Evolutionary conservation across 1,140 invertebrate genomes (phyloP).

Genomic region (Mya arenaria): DNA sequence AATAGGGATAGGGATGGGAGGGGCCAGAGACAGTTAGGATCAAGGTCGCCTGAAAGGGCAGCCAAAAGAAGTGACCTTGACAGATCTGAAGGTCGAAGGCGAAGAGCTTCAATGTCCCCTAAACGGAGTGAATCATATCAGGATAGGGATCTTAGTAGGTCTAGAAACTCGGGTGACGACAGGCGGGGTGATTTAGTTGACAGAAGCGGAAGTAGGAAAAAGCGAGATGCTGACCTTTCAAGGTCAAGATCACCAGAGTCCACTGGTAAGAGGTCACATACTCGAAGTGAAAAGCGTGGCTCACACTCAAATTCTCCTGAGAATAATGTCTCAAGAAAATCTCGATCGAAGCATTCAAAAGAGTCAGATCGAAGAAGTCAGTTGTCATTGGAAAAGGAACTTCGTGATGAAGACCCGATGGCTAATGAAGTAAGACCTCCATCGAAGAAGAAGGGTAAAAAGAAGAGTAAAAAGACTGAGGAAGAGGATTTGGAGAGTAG

Average conservation of each 20-base stretch:
- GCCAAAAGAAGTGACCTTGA: too few relatives aligned
- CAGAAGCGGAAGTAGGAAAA: too few relatives aligned
- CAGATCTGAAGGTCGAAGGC: too few relatives aligned
- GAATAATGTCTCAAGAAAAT: conserved; percentile 5
- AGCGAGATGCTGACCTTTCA: too few relatives aligned
- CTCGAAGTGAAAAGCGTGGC: not conserved
- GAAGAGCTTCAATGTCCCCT: too few relatives aligned
- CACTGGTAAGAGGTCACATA: not conserved
- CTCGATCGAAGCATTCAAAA: not conserved
- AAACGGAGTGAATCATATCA: too few relatives aligned
- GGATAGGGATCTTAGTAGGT: too few relatives aligned
- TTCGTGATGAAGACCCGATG: not conserved
- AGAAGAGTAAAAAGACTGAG: conserved; percentile 8
- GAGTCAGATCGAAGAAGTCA: not conserved
- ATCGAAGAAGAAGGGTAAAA: conserved; percentile 32
- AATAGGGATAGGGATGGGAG: too few relatives aligned
- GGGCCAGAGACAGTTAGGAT: too few relatives aligned
- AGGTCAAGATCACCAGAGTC: not conserved
- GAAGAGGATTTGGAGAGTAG: conserved; percentile 36
- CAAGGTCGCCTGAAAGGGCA: too few relatives aligned
- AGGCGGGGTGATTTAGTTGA: too few relatives aligned
- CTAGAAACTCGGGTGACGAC: too few relatives aligned
- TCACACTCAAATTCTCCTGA: not conserved
- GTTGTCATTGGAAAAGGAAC: not conserved
- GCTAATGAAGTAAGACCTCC: not conserved